Conservation (phyloP, 2,797 vertebrate species). For the Catamblyrhynchus diadema region DNA sequence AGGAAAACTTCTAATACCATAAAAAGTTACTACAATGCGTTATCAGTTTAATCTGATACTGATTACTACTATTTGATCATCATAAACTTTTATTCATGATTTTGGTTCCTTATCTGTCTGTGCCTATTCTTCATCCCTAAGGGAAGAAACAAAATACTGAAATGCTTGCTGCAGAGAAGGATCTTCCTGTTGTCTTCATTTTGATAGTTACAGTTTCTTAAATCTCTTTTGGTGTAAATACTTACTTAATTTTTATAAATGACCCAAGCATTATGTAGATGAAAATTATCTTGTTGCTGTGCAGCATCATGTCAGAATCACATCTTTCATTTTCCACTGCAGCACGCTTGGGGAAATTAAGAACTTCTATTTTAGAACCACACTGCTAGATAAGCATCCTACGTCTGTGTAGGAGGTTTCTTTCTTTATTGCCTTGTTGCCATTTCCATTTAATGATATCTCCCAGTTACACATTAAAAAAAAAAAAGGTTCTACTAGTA, state of each 20-base stretch:
- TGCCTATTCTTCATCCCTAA: background rate
- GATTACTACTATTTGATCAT: background rate
- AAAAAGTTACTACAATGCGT: background rate
- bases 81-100: background rate
- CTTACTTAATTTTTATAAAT: background rate
- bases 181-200: background rate
- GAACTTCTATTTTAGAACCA: background rate
- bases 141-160: background rate
- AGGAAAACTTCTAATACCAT: background rate
- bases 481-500: background rate
- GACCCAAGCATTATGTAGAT: background rate
- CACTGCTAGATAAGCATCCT: background rate
- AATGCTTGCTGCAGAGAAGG: background rate
- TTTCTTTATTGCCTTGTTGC: background rate
- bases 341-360: background rate
- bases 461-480: background rate
- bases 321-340: background rate
- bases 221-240: background rate
- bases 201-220: background rate
- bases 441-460: background rate
- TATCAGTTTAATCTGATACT: background rate
- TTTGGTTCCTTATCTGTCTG: background rate
- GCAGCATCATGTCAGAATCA: background rate
- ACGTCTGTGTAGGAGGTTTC: background rate
- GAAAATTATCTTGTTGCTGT: background rate